Conservation (phyloP, 2,113 vertebrate genomes). For the Mus spicilegus region DNA sequence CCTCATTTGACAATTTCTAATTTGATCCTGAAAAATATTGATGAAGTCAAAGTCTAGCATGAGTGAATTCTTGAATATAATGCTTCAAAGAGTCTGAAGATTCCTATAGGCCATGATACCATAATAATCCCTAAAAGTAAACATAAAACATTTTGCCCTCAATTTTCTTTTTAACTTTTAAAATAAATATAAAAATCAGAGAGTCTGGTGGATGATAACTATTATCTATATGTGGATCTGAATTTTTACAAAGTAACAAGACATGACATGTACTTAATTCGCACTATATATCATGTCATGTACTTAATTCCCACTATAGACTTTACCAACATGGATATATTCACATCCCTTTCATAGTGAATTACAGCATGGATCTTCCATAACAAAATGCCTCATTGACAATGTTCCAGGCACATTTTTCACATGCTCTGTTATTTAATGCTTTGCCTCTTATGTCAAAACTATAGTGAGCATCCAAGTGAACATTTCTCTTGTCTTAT, state of each 20-base stretch:
- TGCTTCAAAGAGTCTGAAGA: background rate
- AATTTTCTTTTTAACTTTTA: background rate
- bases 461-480: background rate
- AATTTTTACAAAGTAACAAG: background rate
- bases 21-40: background rate
- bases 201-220: background rate
- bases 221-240: background rate
- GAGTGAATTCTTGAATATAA: background rate
- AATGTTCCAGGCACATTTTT: background rate
- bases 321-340: background rate
- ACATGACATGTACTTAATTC: background rate
- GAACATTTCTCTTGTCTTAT: background rate
- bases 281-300: no score
- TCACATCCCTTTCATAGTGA: background rate
- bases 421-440: background rate
- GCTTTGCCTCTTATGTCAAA: background rate
- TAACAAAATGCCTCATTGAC: background rate
- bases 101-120: background rate
- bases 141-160: background rate
- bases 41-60: background rate
- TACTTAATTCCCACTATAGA: background rate
- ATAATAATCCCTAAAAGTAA: background rate
- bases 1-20: background rate
- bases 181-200: background rate
- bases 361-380: background rate